Evolutionary conservation across 2,797 vertebrate species (phyloP).

Genomic region (Simalia tracyae): DNA sequence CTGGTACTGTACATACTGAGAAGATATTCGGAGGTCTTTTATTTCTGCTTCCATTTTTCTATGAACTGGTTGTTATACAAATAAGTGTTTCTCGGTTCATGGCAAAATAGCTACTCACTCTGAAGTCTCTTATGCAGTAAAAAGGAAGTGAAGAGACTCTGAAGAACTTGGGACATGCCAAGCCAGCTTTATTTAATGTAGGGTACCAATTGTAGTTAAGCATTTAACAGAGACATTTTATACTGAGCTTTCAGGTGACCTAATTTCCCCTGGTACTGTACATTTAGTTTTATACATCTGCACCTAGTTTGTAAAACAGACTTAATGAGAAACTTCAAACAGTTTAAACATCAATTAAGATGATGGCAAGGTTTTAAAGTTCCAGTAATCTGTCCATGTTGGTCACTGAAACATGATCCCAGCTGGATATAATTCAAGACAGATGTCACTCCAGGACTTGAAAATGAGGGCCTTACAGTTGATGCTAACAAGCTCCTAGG

Average conservation of each 20-base stretch:
- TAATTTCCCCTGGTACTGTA: constrained; percentile 76
- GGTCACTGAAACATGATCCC: constrained; percentile 85
- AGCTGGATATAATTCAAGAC: constrained; percentile 92
- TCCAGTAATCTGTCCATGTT: constrained; percentile 84
- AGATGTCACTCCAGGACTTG: constrained; percentile 90
- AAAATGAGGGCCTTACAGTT: constrained; percentile 84
- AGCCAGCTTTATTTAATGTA: constrained; percentile 62
- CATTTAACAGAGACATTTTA: constrained; percentile 71
- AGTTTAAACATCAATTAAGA: constrained; percentile 88
- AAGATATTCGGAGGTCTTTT: neutral
- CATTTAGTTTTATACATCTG: constrained; percentile 82
- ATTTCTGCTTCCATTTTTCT: constrained; percentile 18
- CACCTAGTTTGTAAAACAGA: constrained; percentile 82
- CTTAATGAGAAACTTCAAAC: constrained; percentile 90
- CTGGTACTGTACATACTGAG: neutral
- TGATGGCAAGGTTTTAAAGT: constrained; percentile 84
- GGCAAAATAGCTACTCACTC: constrained; percentile 46
- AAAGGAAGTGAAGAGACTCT: constrained; percentile 58
- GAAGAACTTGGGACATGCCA: constrained; percentile 49
- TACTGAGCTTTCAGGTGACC: constrained; percentile 75
- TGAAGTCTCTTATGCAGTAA: constrained; percentile 44
- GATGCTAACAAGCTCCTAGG: constrained; percentile 83
- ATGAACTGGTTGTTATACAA: neutral
- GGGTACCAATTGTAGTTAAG: constrained; percentile 65
- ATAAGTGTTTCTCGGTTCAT: constrained; percentile 29